Evolutionary conservation across 2,888 invertebrate genomes (phyloP).

Genomic region (Pachymerium ferrugineum): DNA sequence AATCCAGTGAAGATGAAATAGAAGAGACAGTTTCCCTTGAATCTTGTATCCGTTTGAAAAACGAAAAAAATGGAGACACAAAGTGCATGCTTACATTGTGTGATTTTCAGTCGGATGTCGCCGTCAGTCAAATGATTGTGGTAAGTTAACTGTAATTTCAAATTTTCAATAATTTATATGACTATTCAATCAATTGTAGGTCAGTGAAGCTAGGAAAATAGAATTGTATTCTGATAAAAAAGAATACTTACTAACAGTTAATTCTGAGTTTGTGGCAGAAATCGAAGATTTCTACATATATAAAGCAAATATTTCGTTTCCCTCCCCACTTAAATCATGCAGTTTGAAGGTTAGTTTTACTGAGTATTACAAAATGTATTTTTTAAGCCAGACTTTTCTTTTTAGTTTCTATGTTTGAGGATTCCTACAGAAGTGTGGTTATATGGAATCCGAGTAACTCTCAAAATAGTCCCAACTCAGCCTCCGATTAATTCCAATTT

Average conservation of each 20-base stretch:
- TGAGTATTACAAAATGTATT: too few relatives aligned
- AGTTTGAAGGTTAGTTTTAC: not conserved
- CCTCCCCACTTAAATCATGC: not conserved
- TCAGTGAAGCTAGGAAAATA: not conserved
- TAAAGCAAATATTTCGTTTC: not conserved
- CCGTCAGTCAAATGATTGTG: not conserved
- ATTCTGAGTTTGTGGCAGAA: not conserved
- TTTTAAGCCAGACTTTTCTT: too few relatives aligned
- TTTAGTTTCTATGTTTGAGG: not conserved
- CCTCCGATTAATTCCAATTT: not conserved
- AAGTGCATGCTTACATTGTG: not conserved
- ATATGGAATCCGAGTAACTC: not conserved
- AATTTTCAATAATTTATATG: not conserved
- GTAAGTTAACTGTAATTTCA: not conserved
- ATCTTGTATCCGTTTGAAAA: not conserved
- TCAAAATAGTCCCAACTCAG: not conserved
- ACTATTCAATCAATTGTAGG: not conserved
- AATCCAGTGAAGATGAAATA: not conserved
- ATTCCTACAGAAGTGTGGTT: not conserved
- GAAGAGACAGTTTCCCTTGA: not conserved
- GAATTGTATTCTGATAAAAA: not conserved
- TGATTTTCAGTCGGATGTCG: not conserved
- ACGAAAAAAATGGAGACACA: not conserved
- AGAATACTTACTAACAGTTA: not conserved
- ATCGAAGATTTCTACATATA: constrained; percentile 16